Conservation (phyloP, 2,113 vertebrate genomes). For the Xenus cinereus region DNA sequence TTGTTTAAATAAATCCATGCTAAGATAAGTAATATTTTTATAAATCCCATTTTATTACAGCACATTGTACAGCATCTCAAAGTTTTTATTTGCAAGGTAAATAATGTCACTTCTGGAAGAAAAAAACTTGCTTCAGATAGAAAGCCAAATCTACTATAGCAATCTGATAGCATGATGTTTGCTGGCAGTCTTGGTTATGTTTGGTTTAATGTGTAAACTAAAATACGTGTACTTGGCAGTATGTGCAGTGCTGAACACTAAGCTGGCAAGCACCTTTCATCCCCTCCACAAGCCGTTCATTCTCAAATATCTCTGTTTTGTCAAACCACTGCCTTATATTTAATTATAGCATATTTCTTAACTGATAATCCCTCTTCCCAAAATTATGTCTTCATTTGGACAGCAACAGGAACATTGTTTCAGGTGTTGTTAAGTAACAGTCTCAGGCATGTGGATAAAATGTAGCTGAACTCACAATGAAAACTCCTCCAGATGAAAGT, state of each 20-base stretch:
- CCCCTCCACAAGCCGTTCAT: not conserved
- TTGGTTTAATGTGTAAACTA: constrained; percentile 3
- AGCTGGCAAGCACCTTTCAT: not conserved
- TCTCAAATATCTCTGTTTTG: not conserved
- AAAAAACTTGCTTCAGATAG: not conserved
- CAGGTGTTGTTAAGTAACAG: not conserved
- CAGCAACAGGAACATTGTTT: not conserved
- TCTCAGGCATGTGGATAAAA: not conserved
- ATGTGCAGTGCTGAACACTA: not conserved
- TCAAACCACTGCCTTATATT: not conserved
- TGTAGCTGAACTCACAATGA: not conserved
- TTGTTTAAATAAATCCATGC: not conserved
- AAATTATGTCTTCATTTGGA: not conserved
- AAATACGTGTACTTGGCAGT: not conserved
- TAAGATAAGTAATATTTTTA: not conserved
- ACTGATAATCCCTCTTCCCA: not conserved
- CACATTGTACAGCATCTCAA: not conserved
- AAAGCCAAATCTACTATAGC: not conserved
- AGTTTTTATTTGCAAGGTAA: not conserved
- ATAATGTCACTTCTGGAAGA: not conserved
- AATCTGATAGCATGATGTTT: not conserved
- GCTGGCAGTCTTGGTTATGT: constrained; percentile 21
- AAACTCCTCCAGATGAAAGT: not conserved
- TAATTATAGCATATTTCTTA: not conserved
- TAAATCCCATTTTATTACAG: not conserved